Conservation (phyloP, 1,140 invertebrate genomes). For the Linepithema humile region DNA sequence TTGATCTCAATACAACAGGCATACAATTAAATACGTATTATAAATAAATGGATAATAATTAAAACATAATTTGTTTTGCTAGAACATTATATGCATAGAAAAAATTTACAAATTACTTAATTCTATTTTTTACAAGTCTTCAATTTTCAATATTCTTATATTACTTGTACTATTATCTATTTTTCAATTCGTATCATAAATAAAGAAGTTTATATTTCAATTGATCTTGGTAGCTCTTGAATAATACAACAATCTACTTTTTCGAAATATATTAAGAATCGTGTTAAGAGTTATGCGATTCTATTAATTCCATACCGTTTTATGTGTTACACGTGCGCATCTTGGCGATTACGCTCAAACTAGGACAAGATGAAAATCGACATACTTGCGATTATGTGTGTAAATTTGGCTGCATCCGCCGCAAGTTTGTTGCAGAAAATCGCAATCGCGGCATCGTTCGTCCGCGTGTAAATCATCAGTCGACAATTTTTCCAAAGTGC, state of each 20-base stretch:
- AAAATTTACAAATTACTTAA: background rate
- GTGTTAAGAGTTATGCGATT: background rate
- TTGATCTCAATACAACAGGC: constrained; percentile 10
- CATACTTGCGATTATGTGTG: constrained; percentile 67
- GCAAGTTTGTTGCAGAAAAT: background rate
- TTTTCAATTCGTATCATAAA: no score
- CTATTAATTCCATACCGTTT: constrained; percentile 4
- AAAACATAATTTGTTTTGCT: background rate
- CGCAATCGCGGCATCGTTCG: background rate
- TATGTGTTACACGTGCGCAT: constrained; percentile 26
- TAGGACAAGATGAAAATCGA: constrained; percentile 78
- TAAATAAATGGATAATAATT: background rate
- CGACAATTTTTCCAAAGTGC: background rate
- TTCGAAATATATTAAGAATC: constrained; percentile 3
- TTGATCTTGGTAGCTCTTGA: no score
- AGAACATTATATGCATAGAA: background rate
- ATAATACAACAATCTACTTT: background rate
- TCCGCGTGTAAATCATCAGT: background rate
- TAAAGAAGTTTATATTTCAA: no score
- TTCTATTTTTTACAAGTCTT: no score
- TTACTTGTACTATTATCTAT: no score
- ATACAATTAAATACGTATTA: constrained; percentile 7
- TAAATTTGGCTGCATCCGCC: constrained; percentile 41
- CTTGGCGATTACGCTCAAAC: constrained; percentile 72
- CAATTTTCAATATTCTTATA: no score